Conservation (phyloP, 2,797 vertebrate species). For the Thalassophryne amazonica region DNA sequence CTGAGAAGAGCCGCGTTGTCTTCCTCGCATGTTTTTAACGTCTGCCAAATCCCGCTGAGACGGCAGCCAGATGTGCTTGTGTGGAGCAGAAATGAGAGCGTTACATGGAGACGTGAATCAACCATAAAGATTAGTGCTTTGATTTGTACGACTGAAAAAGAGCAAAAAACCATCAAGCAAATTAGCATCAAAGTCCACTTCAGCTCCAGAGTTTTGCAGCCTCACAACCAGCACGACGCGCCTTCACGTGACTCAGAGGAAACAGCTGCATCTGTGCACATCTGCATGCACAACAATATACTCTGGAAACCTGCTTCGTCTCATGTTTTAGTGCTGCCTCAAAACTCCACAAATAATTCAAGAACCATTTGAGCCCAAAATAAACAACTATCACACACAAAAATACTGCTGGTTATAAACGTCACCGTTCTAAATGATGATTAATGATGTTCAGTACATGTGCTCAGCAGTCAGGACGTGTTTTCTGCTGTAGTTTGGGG, state of each 20-base stretch:
- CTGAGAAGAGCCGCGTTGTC: neutral
- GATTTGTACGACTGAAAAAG: conserved; percentile 24
- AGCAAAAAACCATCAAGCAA: conserved; percentile 41
- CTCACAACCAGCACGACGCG: conserved; percentile 9
- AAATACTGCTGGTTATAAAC: too few species aligned
- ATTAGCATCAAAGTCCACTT: conserved; percentile 45
- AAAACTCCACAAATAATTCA: too few species aligned
- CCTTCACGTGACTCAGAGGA: conserved; percentile 41
- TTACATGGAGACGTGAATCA: conserved; percentile 25
- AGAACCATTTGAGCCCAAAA: too few species aligned
- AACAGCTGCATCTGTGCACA: too few species aligned
- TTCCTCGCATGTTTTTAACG: neutral
- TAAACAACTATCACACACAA: too few species aligned
- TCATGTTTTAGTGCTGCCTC: too few species aligned
- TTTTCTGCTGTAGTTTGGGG: too few species aligned
- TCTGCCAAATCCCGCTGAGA: neutral
- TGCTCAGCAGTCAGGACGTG: too few species aligned
- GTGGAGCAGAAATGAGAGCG: neutral
- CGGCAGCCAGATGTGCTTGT: conserved; percentile 9
- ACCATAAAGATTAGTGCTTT: conserved; percentile 30
- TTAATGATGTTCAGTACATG: too few species aligned
- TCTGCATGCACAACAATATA: too few species aligned
- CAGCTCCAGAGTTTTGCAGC: conserved; percentile 11
- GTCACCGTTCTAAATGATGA: too few species aligned
- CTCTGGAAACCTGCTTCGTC: too few species aligned